Base-by-base conservation (phyloP, 2,797 vertebrate genomes). In the Melanotaenia pygmaea region DNA sequence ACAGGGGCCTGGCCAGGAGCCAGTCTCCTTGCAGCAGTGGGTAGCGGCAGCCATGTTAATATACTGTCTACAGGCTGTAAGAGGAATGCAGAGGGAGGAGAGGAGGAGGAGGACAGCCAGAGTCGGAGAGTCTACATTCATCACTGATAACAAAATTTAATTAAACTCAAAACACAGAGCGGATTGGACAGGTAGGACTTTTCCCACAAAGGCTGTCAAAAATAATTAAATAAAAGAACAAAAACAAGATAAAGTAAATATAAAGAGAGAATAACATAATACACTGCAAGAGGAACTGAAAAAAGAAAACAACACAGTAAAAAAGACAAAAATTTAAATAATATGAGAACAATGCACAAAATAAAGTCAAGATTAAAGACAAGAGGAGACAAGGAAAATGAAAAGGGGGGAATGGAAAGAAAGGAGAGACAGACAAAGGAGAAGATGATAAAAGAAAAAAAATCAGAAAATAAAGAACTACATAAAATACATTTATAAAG, bases 1-100 rank as follows among this genome's bases (percentile, higher is more conserved):
- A 81, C 79, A 62, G 78, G 77, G 77, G 64, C 70, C 83, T 90
- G 90, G 90, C 88, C n/a, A 2, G 14, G 77, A 88, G 89, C 90
- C 91, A 91, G 84, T 43, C 77, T 88, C 76, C 75, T 69, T 74
- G 58, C 86, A 83, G 74, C 83, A 82, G 86, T 84, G 72, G 78
- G 80, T 74, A 81, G 74, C 82, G 72, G 78, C 74, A 86, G 85
- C 70, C 78, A 80, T 67, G 82, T 88, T 86, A 88, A 88, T 84
- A 83, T 80, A 80, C 76, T 24, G 83, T 85, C 88, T 83, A 67
- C 77, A 74, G 84, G 83, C 63, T 86, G 11, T 28, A 43, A 72
- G 32, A 24, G 71, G 87, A 88, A 88, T 75, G 56, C n/a, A 67
- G 54, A 7, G 58, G 65, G 74, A 81, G 79, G 83, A 71, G 74